A percentile compares a stretch with the other conserved stretches of the same genome.
These are phyloP conservation scores for Xestia xanthographa DNA, from an alignment of 2,888 invertebrate species.

Conservation along the genomic window DNA sequence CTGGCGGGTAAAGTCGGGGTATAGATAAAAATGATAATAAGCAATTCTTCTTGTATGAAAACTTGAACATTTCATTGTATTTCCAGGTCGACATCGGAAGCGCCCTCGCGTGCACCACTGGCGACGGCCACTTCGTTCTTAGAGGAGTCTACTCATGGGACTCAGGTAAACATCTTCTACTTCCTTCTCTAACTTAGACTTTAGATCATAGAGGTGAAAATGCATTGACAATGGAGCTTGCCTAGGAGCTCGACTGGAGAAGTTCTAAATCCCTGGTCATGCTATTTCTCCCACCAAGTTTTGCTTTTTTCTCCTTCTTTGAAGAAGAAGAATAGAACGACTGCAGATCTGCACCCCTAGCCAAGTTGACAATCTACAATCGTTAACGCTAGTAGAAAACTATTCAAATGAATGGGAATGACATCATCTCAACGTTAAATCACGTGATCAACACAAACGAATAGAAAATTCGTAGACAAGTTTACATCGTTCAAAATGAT, in stretches of 20 bases:
- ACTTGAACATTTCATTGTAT: not conserved
- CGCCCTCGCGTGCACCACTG: constrained; percentile 94
- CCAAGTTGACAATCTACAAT: too few relatives aligned
- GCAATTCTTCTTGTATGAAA: not conserved
- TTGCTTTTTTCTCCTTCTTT: too few relatives aligned
- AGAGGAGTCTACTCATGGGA: constrained; percentile 95
- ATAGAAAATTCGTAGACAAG: too few relatives aligned
- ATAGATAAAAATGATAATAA: too few relatives aligned
- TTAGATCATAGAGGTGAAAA: not conserved
- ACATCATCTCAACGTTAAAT: too few relatives aligned
- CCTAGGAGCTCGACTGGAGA: not conserved
- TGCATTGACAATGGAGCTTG: not conserved
- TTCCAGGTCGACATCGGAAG: constrained; percentile 93
- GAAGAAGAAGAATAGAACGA: not conserved
- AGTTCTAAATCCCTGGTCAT: not conserved
- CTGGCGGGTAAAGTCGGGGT: too few relatives aligned
- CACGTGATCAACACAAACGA: too few relatives aligned
- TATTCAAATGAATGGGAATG: too few relatives aligned
- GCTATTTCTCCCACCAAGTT: not conserved
- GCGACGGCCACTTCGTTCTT: constrained; percentile 92
- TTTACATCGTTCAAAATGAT: too few relatives aligned
- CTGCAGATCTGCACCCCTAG: too few relatives aligned
- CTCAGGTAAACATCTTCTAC: constrained; percentile 87
- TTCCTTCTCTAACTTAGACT: not conserved
- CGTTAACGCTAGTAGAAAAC: too few relatives aligned